These are phyloP conservation scores for Ophiothrix spiculata DNA, from an alignment of 35 echinoderm and acorn worm genomes.

Conservation along the genomic window DNA sequence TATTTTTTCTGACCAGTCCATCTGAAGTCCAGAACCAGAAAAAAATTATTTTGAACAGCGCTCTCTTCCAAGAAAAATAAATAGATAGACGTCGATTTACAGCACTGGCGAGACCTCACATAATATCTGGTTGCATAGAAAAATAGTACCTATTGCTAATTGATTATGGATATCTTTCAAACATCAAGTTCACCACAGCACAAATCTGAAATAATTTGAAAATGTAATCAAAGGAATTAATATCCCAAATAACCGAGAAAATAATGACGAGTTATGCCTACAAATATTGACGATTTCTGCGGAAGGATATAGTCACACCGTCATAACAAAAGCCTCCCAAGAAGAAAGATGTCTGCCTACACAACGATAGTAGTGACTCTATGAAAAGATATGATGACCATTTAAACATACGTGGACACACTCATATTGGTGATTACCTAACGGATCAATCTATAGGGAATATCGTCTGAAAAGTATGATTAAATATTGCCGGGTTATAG, in stretches of 20 bases:
- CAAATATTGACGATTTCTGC: not conserved
- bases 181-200: too few species aligned
- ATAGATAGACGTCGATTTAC: not conserved
- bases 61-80: not conserved
- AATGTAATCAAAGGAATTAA: too few species aligned
- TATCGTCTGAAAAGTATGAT: slow-evolving; percentile 4
- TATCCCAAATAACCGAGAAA: too few species aligned
- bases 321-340: not conserved
- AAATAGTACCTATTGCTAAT: not conserved
- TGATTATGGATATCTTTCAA: not conserved
- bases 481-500: not conserved
- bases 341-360: not conserved
- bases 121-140: not conserved
- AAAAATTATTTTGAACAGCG: too few species aligned
- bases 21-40: too few species aligned
- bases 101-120: not conserved
- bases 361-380: not conserved
- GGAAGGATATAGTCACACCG: not conserved
- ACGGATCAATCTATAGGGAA: not conserved
- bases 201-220: too few species aligned
- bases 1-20: too few species aligned
- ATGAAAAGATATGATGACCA: not conserved
- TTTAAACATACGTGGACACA: not conserved
- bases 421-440: not conserved
- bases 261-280: too few species aligned